Percentiles rank a stretch among this genome's conserved stretches.
Conservation (phyloP, 2,113 vertebrate species). For the Corydoras sp. region DNA sequence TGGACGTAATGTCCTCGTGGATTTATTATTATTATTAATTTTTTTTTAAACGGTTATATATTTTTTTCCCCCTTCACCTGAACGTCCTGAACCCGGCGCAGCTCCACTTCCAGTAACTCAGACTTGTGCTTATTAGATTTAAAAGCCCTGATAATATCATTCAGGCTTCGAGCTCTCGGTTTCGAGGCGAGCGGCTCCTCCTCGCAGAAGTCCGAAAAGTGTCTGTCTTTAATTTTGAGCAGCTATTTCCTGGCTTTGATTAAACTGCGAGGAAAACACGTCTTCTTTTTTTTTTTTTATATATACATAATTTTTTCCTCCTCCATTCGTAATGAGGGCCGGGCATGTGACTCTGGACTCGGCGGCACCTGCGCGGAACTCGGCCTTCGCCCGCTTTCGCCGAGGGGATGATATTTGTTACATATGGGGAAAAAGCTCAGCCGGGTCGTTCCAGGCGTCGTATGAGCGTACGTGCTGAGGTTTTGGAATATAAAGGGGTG, state of each 20-base stretch:
- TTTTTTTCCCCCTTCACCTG: conserved; percentile 11
- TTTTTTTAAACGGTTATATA: no score
- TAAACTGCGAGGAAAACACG: conserved; percentile 34
- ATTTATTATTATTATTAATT: no score
- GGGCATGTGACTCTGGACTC: conserved; percentile 9
- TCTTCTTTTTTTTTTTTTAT: conserved; percentile 30
- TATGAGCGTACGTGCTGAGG: conserved; percentile 41
- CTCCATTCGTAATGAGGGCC: conserved; percentile 6
- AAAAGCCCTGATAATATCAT: conserved; percentile 3
- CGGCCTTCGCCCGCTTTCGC: conserved; percentile 21
- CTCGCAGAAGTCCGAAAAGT: conserved; percentile 11
- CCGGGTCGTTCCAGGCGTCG: conserved; percentile 55
- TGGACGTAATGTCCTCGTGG: no score
- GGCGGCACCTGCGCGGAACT: conserved; percentile 28
- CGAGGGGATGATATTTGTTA: conserved; percentile 40
- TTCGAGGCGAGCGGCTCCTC: no score
- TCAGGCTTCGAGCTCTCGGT: neutral
- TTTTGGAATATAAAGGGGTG: conserved; percentile 35
- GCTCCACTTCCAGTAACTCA: no score
- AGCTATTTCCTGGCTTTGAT: conserved; percentile 35
- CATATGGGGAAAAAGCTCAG: conserved; percentile 53
- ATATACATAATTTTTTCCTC: no score
- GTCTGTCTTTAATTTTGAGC: conserved; percentile 25
- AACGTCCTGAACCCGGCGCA: no score
- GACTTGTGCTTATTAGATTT: neutral